Conservation (phyloP, 2,113 vertebrate genomes). For the Apodemus speciosus region DNA sequence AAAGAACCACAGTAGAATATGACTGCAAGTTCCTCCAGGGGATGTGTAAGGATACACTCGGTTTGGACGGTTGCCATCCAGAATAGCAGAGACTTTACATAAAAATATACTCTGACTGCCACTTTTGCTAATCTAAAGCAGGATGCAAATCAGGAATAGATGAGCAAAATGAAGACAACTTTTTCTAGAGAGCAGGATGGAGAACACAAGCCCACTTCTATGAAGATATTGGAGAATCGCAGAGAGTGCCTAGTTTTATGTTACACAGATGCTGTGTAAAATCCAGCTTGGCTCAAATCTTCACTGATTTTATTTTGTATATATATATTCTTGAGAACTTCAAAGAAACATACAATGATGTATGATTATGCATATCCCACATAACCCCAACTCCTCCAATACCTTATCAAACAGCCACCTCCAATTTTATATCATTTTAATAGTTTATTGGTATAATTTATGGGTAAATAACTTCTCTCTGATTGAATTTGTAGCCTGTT, state of each 20-base stretch:
- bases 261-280: background rate
- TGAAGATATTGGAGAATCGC: background rate
- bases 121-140: background rate
- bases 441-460: background rate
- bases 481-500: background rate
- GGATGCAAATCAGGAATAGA: background rate
- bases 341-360: background rate
- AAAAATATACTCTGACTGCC: background rate
- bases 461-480: background rate
- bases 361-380: background rate
- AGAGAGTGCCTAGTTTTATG: background rate
- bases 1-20: slow-evolving; percentile 17
- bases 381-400: background rate
- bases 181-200: background rate
- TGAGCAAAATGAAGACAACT: background rate
- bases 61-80: background rate
- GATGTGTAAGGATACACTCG: background rate
- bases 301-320: background rate
- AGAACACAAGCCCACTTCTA: background rate
- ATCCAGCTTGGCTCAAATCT: background rate
- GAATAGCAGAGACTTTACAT: background rate
- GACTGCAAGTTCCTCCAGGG: background rate
- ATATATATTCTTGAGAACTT: background rate
- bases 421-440: background rate
- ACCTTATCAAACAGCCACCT: background rate